Base-by-base conservation (phyloP, 2,888 invertebrate species). In the Conomelus anceps region DNA sequence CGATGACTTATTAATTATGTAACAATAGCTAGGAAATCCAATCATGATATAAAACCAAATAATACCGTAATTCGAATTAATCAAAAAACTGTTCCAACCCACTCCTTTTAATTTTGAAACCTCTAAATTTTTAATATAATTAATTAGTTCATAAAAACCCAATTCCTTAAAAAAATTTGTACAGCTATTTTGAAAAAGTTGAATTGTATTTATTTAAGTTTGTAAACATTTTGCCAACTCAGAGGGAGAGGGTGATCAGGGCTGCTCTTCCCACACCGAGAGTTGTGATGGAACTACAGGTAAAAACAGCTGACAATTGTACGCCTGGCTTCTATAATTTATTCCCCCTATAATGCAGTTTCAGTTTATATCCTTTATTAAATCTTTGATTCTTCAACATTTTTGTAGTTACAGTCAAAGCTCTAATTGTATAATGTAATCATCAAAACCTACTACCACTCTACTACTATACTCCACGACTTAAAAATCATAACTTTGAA, bases 271-370 rank as follows among this genome's bases (percentile, higher is more conserved):
- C 93, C 97, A 98, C 95, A 96, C 97, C 94, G 97, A 98, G 94
- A 97, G 97, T 95, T 98, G 97, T 95, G 97, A 98, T 95, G 97
- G 97, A 94, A 96, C 97, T 95, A 96, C 97, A 97, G 97, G 96
- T 96, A 95, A 94, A 63, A 63, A 6, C 63, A 20, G 63, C 63
- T 63, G 63, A 63, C 63, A 63, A 63, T 63, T 63, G 63, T 63
- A 63, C 63, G 63, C 63, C 63, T 63, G 63, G 63, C 63, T 63
- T 63, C 13, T 63, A 20, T 63, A 1, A n/a, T 63, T 63, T 41
- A 41, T 41, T n/a, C 7, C 63, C 63, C 63, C n/a, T n/a, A 63
- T 13, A 63, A 63, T 63, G 63, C 63, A 63, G 7, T 63, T 63
- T 63, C n/a, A 63, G 63, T 63, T 63, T 13, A 6, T 7, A 63